Percentiles rank a stretch among this genome's conserved stretches.
phyloP scores from a whole-genome alignment of 2,113 vertebrate species.

The Lagopus muta region DNA sequence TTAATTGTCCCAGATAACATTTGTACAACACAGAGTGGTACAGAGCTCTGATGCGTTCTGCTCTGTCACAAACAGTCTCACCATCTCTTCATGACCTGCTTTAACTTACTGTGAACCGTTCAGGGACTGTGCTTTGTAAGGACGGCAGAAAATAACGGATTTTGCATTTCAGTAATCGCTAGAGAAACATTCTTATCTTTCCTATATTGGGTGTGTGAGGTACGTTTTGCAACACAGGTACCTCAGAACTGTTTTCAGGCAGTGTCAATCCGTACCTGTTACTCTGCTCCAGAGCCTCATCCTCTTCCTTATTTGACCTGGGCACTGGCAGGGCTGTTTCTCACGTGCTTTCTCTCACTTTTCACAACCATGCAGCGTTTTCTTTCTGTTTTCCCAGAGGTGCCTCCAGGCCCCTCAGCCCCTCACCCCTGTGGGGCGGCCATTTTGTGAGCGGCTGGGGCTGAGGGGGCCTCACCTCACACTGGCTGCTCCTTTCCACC shows the following conservation, averaged over 20 bases:
- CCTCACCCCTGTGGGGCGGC: too few species aligned
- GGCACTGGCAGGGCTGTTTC: neutral
- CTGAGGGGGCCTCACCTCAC: accelerated
- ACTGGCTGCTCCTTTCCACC: accelerated
- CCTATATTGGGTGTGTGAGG: neutral
- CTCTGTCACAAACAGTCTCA: neutral
- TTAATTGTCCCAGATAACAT: neutral
- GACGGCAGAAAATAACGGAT: neutral
- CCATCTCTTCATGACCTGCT: neutral
- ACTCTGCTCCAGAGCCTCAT: neutral
- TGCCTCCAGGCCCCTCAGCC: too few species aligned
- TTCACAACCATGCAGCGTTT: accelerated
- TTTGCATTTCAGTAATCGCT: neutral
- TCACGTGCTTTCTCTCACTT: neutral
- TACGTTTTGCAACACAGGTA: neutral
- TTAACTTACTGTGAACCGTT: neutral
- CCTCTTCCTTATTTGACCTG: neutral
- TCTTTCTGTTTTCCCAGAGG: accelerated
- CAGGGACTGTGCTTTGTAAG: accelerated
- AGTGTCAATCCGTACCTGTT: neutral
- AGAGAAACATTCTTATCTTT: neutral
- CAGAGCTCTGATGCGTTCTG: neutral
- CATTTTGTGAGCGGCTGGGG: accelerated
- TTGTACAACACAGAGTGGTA: neutral
- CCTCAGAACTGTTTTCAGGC: neutral